Percentiles rank a stretch among this genome's conserved stretches.
These are phyloP conservation scores for Nestor notabilis DNA, from an alignment of 2,113 vertebrate genomes.

Conservation along the genomic window DNA sequence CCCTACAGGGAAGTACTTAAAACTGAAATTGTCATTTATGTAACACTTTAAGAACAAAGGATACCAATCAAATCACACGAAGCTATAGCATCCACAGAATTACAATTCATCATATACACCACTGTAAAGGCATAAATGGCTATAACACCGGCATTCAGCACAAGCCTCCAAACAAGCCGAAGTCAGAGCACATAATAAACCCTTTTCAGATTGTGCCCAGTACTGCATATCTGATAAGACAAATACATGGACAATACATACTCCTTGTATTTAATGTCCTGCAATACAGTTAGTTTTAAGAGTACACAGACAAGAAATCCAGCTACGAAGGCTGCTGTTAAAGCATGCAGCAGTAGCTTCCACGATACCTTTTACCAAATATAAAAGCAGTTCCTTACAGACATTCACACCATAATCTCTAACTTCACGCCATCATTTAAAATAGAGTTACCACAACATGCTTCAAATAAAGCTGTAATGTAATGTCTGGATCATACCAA, in stretches of 20 bases:
- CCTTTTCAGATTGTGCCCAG: not conserved
- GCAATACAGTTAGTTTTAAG: not conserved
- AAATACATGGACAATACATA: not conserved
- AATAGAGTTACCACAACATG: not conserved
- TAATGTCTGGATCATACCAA: rapidly evolving
- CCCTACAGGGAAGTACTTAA: not conserved
- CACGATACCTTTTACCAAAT: not conserved
- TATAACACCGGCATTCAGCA: not conserved
- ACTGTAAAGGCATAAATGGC: not conserved
- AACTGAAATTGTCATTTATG: not conserved
- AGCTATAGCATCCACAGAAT: not conserved
- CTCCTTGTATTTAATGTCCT: not conserved
- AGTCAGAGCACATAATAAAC: not conserved
- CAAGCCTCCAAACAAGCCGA: not conserved
- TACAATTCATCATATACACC: not conserved
- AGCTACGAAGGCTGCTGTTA: not conserved
- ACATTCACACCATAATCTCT: not conserved
- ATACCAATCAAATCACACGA: not conserved
- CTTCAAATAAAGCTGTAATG: not conserved
- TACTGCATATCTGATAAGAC: not conserved
- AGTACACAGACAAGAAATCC: not conserved
- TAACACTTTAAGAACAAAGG: not conserved
- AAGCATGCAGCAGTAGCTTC: not conserved
- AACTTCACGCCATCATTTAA: not conserved
- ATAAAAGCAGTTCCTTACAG: not conserved